Base-by-base conservation (phyloP, 2,888 invertebrate species). In the Agonopterix alstromeriana region DNA sequence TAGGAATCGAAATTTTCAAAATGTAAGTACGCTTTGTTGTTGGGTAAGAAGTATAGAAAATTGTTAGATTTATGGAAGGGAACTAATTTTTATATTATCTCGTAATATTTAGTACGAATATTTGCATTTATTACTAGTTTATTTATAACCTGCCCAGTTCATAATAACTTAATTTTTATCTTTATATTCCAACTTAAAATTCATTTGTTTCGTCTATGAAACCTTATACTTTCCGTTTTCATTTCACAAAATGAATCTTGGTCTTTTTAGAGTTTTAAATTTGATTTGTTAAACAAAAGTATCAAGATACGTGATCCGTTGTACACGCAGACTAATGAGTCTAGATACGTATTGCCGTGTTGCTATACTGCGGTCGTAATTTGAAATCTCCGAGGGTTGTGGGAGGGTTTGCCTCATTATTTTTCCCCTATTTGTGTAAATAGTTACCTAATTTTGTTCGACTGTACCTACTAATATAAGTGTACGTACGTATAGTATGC, bases 401-500 rank as follows among this genome's bases (percentile, higher is more conserved):
- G 87, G 85, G 85, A 83, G 84, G 85, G 83, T 77, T 78, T 67
- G 70, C 86, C 87, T 87, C 88, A 85, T 87, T 88, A 86, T 88
- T 87, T 86, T 86, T 77, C 82, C 87, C 86, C 82, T 82, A 77
- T 86, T 83, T 81, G 81, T 88, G 88, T 88, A 87, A 87, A 88
- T 88, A 88, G 87, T 88, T 86, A 83, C 80, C 79, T 81, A 82
- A 83, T 86, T 86, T 77, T 61, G 68, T 81, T 82, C 65, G 35
- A 46, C 43, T 27, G 27, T 27, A 27, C 27, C 27, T 80, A 78
- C 74, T 74, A 74, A 63, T 68, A 57, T 82, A 81, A 77, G 80
- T 79, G 79, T 84, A 85, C 75, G 79, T 84, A 85, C 75, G 77
- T 83, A 85, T 84, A 81, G 80, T 76, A 85, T 83, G 84, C 87